These are phyloP conservation scores for Drosophila atroscutellata DNA, from an alignment of 2,888 invertebrate genomes.

Conservation along the genomic window DNA sequence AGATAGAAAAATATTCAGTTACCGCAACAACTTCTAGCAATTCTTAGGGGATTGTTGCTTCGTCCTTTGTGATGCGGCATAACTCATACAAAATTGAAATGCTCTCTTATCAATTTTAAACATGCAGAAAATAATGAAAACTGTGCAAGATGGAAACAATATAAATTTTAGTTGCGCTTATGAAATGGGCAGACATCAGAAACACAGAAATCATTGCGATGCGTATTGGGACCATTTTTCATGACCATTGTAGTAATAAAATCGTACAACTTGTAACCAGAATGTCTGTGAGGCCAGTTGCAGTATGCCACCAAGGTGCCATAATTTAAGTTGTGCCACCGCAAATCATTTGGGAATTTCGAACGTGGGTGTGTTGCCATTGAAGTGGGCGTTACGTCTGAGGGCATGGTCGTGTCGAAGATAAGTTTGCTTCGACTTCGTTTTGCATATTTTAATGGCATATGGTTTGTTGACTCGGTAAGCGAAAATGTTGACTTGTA, in stretches of 20 bases:
- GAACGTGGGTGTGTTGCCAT: not conserved
- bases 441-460: conserved; percentile 56
- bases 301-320: conserved; percentile 59
- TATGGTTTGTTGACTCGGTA: conserved; percentile 40
- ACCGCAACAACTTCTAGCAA: not conserved
- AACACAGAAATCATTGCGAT: conserved; percentile 36
- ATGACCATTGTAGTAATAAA: conserved; percentile 52
- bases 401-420: not conserved
- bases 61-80: not conserved
- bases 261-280: conserved; percentile 61
- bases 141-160: conserved; percentile 25
- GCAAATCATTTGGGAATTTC: conserved; percentile 63
- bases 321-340: conserved; percentile 54
- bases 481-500: conserved; percentile 28
- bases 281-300: conserved; percentile 56
- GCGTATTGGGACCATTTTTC: conserved; percentile 66
- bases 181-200: conserved; percentile 42
- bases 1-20: not conserved
- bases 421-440: conserved; percentile 37
- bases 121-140: conserved; percentile 9
- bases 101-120: not conserved
- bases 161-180: conserved; percentile 58
- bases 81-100: not conserved
- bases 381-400: conserved; percentile 3
- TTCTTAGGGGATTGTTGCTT: not conserved